A percentile compares a stretch with the other conserved stretches of the same genome.
phyloP scores from a whole-genome alignment of 2,888 invertebrate genomes.

The Sminthurides aquaticus region DNA sequence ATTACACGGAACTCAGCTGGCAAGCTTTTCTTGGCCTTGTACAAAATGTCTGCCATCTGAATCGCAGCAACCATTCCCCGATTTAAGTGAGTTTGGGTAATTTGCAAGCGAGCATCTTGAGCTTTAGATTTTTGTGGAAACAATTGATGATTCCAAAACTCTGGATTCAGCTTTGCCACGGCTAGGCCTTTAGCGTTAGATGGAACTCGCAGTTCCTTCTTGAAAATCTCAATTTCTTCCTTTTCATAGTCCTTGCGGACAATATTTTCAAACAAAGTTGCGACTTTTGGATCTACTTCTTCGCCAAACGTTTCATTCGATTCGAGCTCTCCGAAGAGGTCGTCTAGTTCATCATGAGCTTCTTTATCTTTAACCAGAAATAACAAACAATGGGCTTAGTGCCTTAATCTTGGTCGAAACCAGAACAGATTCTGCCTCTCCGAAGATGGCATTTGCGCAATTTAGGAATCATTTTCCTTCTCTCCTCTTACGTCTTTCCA shows the following conservation, averaged over 20 bases:
- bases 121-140: not conserved
- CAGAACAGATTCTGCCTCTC: too few species aligned
- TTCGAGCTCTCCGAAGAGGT: too few species aligned
- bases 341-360: too few species aligned
- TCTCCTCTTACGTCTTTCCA: too few species aligned
- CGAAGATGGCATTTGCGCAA: too few species aligned
- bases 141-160: not conserved
- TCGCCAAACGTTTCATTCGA: not conserved
- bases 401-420: too few species aligned
- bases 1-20: too few species aligned
- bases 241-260: not conserved
- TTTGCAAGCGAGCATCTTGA: not conserved
- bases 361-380: too few species aligned
- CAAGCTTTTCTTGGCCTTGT: not conserved
- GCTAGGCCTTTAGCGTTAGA: not conserved
- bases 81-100: not conserved
- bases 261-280: not conserved
- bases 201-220: not conserved
- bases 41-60: not conserved
- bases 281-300: not conserved
- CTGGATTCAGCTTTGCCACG: not conserved
- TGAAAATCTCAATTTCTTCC: not conserved
- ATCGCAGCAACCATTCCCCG: not conserved
- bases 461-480: too few species aligned
- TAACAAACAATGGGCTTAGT: too few species aligned